These are phyloP conservation scores for Yponomeuta plumbellus DNA, from an alignment of 2,888 invertebrate genomes.

Conservation along the genomic window DNA sequence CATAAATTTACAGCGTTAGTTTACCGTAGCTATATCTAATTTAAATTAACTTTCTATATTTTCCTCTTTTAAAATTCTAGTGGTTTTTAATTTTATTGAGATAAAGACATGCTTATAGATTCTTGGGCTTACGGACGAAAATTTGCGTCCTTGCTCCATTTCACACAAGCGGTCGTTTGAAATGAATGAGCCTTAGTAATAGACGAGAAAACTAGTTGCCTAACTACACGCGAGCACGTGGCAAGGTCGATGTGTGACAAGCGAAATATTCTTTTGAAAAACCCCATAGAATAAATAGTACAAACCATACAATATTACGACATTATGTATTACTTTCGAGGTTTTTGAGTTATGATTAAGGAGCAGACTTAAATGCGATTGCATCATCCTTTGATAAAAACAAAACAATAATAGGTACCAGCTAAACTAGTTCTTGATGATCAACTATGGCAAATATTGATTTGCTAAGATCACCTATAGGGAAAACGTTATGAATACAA, in stretches of 20 bases:
- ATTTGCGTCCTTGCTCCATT: constrained; percentile 36
- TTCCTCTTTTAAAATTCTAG: background rate
- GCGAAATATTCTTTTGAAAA: background rate
- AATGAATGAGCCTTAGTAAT: constrained; percentile 22
- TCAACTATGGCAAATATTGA: background rate
- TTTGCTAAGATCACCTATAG: background rate
- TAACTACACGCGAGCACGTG: constrained; percentile 24
- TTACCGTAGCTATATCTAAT: background rate
- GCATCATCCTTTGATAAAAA: background rate
- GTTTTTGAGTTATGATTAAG: background rate
- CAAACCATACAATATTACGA: background rate
- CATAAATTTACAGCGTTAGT: too few relatives aligned
- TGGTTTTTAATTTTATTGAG: background rate
- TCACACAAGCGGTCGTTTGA: constrained; percentile 25
- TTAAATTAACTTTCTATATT: background rate
- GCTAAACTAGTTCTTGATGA: background rate
- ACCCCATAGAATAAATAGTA: background rate
- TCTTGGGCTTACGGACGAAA: constrained; percentile 23
- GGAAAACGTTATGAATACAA: background rate
- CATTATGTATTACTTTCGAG: background rate
- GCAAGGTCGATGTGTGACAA: constrained; percentile 4
- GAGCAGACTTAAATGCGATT: background rate
- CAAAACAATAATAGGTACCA: background rate
- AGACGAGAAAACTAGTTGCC: constrained; percentile 22
- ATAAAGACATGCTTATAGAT: constrained; percentile 20